These are phyloP conservation scores for Eustalomyia histrio DNA, from an alignment of 2,888 invertebrate species.

Conservation along the genomic window DNA sequence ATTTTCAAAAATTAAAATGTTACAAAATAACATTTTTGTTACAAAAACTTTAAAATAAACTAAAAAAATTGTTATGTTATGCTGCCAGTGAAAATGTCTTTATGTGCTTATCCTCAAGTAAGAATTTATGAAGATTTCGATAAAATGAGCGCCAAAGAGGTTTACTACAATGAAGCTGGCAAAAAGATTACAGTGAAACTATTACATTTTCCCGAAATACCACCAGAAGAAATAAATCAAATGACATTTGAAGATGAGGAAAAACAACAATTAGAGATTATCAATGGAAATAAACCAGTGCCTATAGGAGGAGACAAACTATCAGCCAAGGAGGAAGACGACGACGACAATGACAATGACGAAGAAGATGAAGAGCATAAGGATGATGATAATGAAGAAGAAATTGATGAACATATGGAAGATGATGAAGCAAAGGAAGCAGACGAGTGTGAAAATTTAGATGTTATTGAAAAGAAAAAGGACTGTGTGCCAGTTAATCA, in stretches of 20 bases:
- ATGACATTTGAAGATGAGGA: slow-evolving; percentile 75
- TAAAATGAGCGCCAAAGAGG: slow-evolving; percentile 80
- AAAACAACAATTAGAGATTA: slow-evolving; percentile 59
- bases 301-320: slow-evolving; percentile 21
- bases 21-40: not conserved
- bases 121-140: slow-evolving; percentile 80
- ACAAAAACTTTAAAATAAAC: slow-evolving; percentile 23
- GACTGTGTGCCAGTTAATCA: not conserved
- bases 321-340: slow-evolving; percentile 1
- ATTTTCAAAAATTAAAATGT: not conserved
- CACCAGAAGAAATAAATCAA: slow-evolving; percentile 78
- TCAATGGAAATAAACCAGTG: slow-evolving; percentile 55
- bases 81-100: slow-evolving; percentile 75
- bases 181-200: slow-evolving; percentile 78
- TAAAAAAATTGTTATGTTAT: slow-evolving; percentile 48
- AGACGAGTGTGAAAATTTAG: slow-evolving; percentile 46
- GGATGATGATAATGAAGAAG: slow-evolving; percentile 41
- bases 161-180: slow-evolving; percentile 79
- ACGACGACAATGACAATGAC: slow-evolving; percentile 27
- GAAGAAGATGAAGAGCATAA: slow-evolving; percentile 33
- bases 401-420: slow-evolving; percentile 63
- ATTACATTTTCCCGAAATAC: slow-evolving; percentile 78
- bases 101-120: slow-evolving; percentile 78
- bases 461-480: slow-evolving; percentile 14
- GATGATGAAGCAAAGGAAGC: slow-evolving; percentile 66